Evolutionary conservation across 1,140 invertebrate species (phyloP), one percentile per base, ranked within the genome.

Genomic region (Tetranychus urticae): DNA sequence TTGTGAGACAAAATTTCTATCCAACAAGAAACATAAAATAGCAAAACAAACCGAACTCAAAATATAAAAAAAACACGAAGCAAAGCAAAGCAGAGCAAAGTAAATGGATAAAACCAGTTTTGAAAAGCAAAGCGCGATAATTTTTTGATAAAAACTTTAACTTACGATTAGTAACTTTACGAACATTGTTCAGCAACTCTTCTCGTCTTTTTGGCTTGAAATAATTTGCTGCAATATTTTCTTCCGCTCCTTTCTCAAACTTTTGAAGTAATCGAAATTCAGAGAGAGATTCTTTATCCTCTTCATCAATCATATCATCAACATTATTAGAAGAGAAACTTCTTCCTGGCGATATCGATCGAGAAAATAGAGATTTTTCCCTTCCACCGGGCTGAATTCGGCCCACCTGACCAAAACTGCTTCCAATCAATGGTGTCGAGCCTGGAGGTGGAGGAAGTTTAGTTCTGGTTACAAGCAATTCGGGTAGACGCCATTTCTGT

Each of bases 401-500:
- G n/a, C 46, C 23, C 8, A 12, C 31, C n/a, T 8, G n/a, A 33
- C n/a, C 31, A 8, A 52, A 52, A 8, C 6, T 52, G 14, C 48
- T 14, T 8, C 33, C 48, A 6, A 36, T 56, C 39, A 33, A 33
- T 13, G 33, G 45, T 46, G 23, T 62, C 55, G 13, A 36, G 31
- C 78, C 66, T 80, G 76, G 23, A 35, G 62, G 46, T 45, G 80
- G 77, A 47, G 83, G 83, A 52, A 86, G 71, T 70, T 79, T 80
- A 10, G 80, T 83, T 66, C 78, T 77, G n/a, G 76, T 71, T 2
- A 80, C 71, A 0, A 74, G 66, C 47, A 85, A 64, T 63, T 82
- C 80, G 0, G 86, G 86, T 60, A 89, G 66, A 65, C 76, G 75
- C 82, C 85, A 88, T 62, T 76, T 74, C 67, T 82, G 78, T 5